Evolutionary conservation across 2,888 invertebrate species (phyloP), one percentile per base, ranked within the genome.

Genomic region (Campaea margaritaria): DNA sequence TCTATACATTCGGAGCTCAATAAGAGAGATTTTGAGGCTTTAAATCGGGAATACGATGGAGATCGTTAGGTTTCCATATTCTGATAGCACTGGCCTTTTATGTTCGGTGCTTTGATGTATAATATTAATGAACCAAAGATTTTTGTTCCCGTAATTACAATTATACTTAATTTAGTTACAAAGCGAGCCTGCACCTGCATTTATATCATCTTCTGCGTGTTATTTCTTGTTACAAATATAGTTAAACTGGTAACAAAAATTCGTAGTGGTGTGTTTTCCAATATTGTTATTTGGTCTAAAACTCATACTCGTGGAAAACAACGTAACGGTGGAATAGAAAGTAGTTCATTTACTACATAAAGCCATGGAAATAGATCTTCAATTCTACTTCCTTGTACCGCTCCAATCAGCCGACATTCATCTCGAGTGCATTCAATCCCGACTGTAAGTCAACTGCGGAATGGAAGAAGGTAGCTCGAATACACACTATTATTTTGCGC

Each of bases 11-110:
- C 53, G 49, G 45, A 53, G 54, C 71, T 78, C 74, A 75, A 79
- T 78, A 67, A 71, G 77, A 76, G 76, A 76, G 76, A 75, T 82
- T 79, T 75, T 62, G 72, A 63, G 69, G 72, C 51, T 70, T 72
- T 70, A 58, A 64, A 70, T 68, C 65, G 66, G 44, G 56, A 36
- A 44, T 47, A 28, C 47, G 36, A 41, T 39, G 15, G 50, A 27
- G 49, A 53, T 58, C 58, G 61, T 61, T 64, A 55, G 27, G 50
- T 12, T 49, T 44, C 42, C 15, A 53, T 44, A 31, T 47, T 48
- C 49, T 15, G 44, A 46, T 60, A 46, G 36, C 45, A 43, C 43
- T 36, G 15, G 46, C 36, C 46, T 50, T 50, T 49, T 53, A 45
- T 43, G 56, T 61, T 36, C n/a, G 36, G 3, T 36, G 36, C 36